Evolutionary conservation across 2,113 vertebrate genomes (phyloP), one percentile per base, ranked within the genome.

Genomic region (Haliaeetus leucogaster): DNA sequence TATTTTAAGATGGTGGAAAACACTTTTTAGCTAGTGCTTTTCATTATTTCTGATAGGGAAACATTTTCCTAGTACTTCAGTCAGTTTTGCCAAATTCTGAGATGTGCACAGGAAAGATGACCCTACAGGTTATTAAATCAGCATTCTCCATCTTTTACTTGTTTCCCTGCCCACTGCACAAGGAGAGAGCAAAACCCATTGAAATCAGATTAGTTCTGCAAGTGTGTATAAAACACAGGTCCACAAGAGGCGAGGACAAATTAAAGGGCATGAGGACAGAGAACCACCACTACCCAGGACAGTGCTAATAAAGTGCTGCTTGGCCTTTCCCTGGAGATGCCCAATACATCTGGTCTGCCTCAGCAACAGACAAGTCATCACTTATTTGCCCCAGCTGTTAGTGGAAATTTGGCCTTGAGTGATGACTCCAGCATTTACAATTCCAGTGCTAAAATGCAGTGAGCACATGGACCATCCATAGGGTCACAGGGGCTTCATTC

Each of bases 31-130:
- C 21, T 66, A 40, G 8, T 52, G 43, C 29, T 83, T 91, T 73
- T 92, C n/a, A 70, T 52, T 82, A 58, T 53, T 89, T 82, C 47
- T 87, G 42, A 56, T 27, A 90, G 18, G 26, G 32, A 84, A 93
- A 47, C 5, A 62, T 53, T 82, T 74, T 87, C 13, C 14, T 25
- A 52, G 52, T 73, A 63, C 47, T 93, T 80, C 40, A 48, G 42
- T 83, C 30, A 62, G 32, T 74, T 94, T 72, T 95, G 50, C 53
- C 58, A 67, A 7, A 76, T 13, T 70, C 34, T 1, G 3, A 91
- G 58, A 80, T 27, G 14, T 6, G 12, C 48, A 47, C 7, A 67
- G 27, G 32, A 48, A 29, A 89, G 16, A 42, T 47, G 25, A 79
- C 43, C 56, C 6, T n/a, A 15, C 62, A 38, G 38, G 30, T 70